Evolutionary conservation across 2,888 invertebrate species (phyloP), one percentile per base, ranked within the genome.

Genomic region (Mythimna loreyi): DNA sequence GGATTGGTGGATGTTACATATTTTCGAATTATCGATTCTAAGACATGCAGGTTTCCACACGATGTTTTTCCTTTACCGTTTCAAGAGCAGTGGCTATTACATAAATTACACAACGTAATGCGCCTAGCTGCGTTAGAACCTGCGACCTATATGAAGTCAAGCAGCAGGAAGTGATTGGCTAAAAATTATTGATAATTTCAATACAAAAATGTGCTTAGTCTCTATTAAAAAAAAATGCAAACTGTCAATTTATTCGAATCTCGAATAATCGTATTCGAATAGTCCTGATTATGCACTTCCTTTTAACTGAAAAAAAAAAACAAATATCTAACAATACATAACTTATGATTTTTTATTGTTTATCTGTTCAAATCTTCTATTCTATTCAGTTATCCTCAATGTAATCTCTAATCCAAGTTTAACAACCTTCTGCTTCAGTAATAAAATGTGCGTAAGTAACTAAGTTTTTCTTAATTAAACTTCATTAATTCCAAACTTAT

Each of bases 401-500:
- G 16, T 11, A n/a, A 56, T 50, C 53, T 45, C 9, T 25, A 53
- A 65, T 1, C 23, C 4, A 64, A 36, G 67, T 50, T 33, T 45
- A 60, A 67, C 55, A 74, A 56, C 53, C 28, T 47, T 25, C 40
- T 1, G n/a, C 4, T 47, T 55, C 25, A 49, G 21, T 25, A 52
- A 49, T 49, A 53, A 75, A 62, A 50, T 25, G 47, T 52, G 49
- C 47, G 55, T 49, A 45, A 21, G 25, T 55, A 45, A 40, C 57
- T 33, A 74, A 79, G 28, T 57, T 70, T 69, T 64, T 70, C 60
- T 49, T 75, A 83, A 83, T 82, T 81, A 81, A 83, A 79, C 50
- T 72, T 80, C 72, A 74, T 75, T 78, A 75, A 77, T 73, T 73
- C 64, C 40, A 70, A 70, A 68, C 60, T 80, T 76, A 83, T 68